phyloP scores from a whole-genome alignment of 2,797 vertebrate species.

The Chanos chanos region DNA sequence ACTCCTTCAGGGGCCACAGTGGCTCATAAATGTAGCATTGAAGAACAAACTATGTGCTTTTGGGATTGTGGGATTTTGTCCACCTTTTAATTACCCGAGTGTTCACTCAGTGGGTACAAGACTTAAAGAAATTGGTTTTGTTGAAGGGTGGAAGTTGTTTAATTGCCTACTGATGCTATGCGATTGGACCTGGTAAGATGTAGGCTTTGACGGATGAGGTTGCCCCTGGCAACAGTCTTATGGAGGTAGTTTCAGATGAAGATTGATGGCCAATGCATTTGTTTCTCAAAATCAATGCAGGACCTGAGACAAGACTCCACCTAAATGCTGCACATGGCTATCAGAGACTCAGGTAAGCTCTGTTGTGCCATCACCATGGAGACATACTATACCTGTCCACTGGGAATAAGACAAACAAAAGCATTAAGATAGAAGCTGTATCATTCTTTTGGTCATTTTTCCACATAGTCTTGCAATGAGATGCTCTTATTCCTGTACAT shows the following conservation, averaged over 20 bases:
- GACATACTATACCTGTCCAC: constrained; percentile 1
- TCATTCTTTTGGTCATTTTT: too few relatives aligned
- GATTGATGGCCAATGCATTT: constrained; percentile 36
- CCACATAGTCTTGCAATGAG: neutral
- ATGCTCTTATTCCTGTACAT: neutral
- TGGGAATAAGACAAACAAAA: neutral
- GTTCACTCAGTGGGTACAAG: constrained; percentile 1
- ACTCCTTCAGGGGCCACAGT: constrained; percentile 31
- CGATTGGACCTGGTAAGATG: constrained; percentile 10
- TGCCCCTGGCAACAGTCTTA: constrained; percentile 24
- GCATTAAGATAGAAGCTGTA: too few relatives aligned
- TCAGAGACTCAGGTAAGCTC: constrained; percentile 3
- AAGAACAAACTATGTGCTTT: neutral
- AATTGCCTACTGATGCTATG: constrained; percentile 14
- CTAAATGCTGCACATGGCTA: neutral
- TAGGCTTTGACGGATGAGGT: constrained; percentile 28
- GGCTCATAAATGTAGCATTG: constrained; percentile 3
- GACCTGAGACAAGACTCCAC: neutral
- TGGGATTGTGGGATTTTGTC: neutral
- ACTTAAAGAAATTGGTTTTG: neutral
- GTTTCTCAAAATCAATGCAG: constrained; percentile 11
- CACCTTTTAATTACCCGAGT: constrained; percentile 28
- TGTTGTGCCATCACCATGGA: constrained; percentile 23
- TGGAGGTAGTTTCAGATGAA: constrained; percentile 30
- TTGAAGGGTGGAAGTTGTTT: constrained; percentile 9